phyloP scores from a whole-genome alignment of 2,113 vertebrate genomes.

The Cyanistes caeruleus region DNA sequence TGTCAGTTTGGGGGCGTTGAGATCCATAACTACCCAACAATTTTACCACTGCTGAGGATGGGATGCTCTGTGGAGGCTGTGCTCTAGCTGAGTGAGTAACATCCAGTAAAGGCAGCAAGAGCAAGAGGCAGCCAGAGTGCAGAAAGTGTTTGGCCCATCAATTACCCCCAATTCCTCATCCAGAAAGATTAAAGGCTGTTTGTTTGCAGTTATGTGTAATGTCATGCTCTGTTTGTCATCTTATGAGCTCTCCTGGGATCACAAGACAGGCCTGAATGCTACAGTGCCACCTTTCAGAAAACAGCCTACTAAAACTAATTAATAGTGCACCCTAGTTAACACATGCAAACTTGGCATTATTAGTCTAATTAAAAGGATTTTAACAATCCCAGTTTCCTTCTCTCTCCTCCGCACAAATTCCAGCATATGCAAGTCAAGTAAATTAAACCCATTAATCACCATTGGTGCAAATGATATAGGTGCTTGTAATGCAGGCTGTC shows the following conservation, averaged over 20 bases:
- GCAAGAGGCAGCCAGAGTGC: not conserved
- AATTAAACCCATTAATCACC: conserved; percentile 82
- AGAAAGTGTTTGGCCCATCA: conserved; percentile 5
- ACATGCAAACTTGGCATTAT: conserved; percentile 77
- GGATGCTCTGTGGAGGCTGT: accelerated
- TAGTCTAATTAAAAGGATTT: conserved; percentile 80
- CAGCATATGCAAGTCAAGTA: conserved; percentile 67
- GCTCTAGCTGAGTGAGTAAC: accelerated
- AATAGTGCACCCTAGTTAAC: conserved; percentile 72
- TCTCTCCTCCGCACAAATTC: conserved; percentile 33
- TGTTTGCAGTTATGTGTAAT: conserved; percentile 58
- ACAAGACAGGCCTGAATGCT: conserved; percentile 32
- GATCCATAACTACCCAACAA: not conserved
- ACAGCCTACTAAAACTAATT: conserved; percentile 73
- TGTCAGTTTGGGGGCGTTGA: not conserved
- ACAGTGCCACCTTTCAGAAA: conserved; percentile 64
- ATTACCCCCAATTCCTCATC: conserved; percentile 26
- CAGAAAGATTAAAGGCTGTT: conserved; percentile 57
- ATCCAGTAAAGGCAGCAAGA: not conserved
- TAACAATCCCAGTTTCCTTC: conserved; percentile 52
- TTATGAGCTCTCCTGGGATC: conserved; percentile 60
- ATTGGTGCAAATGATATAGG: conserved; percentile 71
- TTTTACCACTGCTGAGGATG: not conserved
- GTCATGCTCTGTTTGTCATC: conserved; percentile 69
- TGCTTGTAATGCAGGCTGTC: conserved; percentile 22